phyloP scores from a whole-genome alignment of 1,140 invertebrate genomes.

The Archivesica marissinica region DNA sequence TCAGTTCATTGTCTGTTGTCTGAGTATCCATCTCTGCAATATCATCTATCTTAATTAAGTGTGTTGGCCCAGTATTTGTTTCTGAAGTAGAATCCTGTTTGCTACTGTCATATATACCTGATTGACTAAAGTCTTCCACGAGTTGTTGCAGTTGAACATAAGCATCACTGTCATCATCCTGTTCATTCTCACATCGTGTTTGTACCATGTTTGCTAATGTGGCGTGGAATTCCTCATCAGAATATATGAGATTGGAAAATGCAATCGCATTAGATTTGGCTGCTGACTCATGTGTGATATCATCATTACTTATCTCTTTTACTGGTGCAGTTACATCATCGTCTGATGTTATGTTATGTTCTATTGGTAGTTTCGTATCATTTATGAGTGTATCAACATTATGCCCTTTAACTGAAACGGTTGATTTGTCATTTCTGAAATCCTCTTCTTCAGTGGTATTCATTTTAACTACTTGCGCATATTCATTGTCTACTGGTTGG shows the following conservation, averaged over 20 bases:
- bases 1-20: neutral
- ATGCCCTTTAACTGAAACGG: neutral
- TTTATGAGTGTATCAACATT: neutral
- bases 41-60: neutral
- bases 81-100: neutral
- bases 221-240: conserved; percentile 20
- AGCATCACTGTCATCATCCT: conserved; percentile 2
- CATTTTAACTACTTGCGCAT: conserved; percentile 22
- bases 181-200: neutral
- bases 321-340: neutral
- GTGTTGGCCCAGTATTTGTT: neutral
- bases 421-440: neutral
- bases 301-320: neutral
- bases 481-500: conserved; percentile 1
- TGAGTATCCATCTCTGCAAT: neutral
- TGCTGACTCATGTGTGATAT: neutral
- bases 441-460: neutral
- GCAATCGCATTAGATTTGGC: neutral
- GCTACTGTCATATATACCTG: too few relatives aligned
- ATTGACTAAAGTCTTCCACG: conserved; percentile 3
- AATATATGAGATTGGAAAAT: conserved; percentile 42
- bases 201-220: neutral
- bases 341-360: neutral
- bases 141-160: conserved; percentile 23
- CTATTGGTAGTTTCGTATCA: neutral